Evolutionary conservation across 2,888 invertebrate species (phyloP).

Genomic region (Drosophila demipolita): DNA sequence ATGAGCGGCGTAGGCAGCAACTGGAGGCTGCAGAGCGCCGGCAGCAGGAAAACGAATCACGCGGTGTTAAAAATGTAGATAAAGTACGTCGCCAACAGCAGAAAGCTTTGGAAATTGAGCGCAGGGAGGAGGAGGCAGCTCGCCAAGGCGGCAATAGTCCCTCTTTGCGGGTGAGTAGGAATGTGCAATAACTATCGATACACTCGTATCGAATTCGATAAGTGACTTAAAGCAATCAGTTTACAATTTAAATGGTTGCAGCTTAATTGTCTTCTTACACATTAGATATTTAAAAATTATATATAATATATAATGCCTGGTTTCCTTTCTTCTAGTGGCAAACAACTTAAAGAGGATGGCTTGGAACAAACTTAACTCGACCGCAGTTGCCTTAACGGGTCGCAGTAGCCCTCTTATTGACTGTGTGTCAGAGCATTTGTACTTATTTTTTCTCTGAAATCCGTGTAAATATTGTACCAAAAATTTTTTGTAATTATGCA

Average conservation of each 20-base stretch:
- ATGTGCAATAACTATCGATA: conserved; percentile 10
- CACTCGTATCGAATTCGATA: conserved; percentile 1
- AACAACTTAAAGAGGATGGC: conserved; percentile 61
- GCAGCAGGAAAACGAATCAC: conserved; percentile 86
- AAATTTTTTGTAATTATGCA: conserved; percentile 40
- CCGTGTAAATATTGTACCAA: conserved; percentile 42
- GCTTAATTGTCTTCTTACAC: not conserved
- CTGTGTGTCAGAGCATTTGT: conserved; percentile 41
- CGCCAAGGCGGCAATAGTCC: conserved; percentile 71
- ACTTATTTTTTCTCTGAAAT: conserved; percentile 16
- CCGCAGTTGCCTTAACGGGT: conserved; percentile 36
- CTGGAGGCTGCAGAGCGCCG: conserved; percentile 90
- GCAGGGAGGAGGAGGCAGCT: conserved; percentile 86
- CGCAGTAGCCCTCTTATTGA: conserved; percentile 4
- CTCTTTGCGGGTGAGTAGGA: conserved; percentile 41
- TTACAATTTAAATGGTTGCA: not conserved
- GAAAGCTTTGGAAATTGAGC: conserved; percentile 87
- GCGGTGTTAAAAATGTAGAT: conserved; percentile 89
- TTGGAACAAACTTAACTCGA: not conserved
- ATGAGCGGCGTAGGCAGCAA: conserved; percentile 88
- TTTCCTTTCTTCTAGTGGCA: conserved; percentile 79
- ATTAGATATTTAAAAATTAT: not conserved
- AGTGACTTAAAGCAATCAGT: not conserved
- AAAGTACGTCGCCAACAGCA: conserved; percentile 87
- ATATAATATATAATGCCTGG: not conserved